Evolutionary conservation across 2,113 vertebrate species (phyloP), one percentile per base, ranked within the genome.

Genomic region (Gambusia affinis): DNA sequence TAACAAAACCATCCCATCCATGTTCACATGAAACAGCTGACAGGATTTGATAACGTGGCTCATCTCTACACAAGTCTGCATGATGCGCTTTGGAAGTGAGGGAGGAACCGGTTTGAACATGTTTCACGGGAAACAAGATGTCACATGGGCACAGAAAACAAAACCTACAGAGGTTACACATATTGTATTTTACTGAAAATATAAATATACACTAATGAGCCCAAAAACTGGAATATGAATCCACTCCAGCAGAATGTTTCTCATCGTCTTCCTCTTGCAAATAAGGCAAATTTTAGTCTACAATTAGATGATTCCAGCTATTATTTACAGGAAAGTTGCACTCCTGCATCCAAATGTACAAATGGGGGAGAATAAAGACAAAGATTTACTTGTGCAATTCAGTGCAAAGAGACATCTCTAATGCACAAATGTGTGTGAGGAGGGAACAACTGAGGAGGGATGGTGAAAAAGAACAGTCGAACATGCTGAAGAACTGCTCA

Each of bases 241-340:
- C 89, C 61, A 81, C 67, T 76, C 62, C 65, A 35, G 81, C 68
- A 67, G 73, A 63, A 64, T 78, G 60, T 83, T 74, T 44, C 73
- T 86, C 35, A 47, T 79, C 71, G 8, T 51, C 0, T 15, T 22
- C 51, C 62, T 84, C 70, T 72, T 63, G 82, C 78, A 68, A 37
- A 64, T 86, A 90, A 93, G 91, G 91, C 90, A 85, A 89, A 86
- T 78, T 51, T 87, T 87, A 88, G 75, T 88, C 66, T 75, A 76
- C 75, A 39, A 69, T 67, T 64, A 80, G 51, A 72, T 70, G 75
- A 54, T 66, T 75, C 80, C 61, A 72, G 83, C 76, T 1, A 31
- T 63, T 88, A 84, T 85, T 84, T 87, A 93, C 85, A 89, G 66
- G 51, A 75, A 78, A 22, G 47, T 79, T 75, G 91, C 76, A 78